Evolutionary conservation across 1,140 invertebrate species (phyloP), one percentile per base, ranked within the genome.

Genomic region (Gonioctena quinquepunctata): DNA sequence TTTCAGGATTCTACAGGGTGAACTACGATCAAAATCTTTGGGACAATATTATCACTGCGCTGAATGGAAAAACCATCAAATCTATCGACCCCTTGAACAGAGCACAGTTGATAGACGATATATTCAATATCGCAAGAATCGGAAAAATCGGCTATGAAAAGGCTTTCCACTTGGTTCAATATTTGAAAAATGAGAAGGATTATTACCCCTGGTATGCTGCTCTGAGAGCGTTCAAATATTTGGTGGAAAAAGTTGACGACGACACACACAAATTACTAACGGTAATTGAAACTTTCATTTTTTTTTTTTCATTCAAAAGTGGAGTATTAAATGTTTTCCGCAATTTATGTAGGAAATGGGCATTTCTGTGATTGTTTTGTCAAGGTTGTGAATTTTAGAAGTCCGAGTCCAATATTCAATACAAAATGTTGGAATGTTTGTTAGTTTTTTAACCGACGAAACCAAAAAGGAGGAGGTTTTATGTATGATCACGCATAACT

Each of bases 1-100:
- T 72, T 66, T 11, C 82, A 86, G 91, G 91, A 11, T 88, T 92
- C 26, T 95, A 94, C 78, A 86, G 92, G 28, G 90, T 95, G 0
- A 95, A 94, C 80, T 95, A 95, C 76, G 94, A 95, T 70, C 72
- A 84, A 33, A 80, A 82, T 4, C 95, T 95, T 78, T 96, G 94
- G 94, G 80, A 89, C 57, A 80, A 90, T 3, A 74, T 92, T 2
- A 84, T 85, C 1, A 69, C 82, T 1, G 85, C 89, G 13, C 81
- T 93, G 27, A 85, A 84, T 8, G 83, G 84, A 11, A 83, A 86
- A 2, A 74, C 82, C 76, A 87, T 83, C 68, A 68, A 79, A 70
- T 79, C 82, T 11, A 90, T 96, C 6, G 87, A 90, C 27, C 79
- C 85, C 3, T 84, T 93, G 21, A 95, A 92, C 75, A 82, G 93